Conservation (phyloP, 2,888 invertebrate species). For the Pandemis corylana region DNA sequence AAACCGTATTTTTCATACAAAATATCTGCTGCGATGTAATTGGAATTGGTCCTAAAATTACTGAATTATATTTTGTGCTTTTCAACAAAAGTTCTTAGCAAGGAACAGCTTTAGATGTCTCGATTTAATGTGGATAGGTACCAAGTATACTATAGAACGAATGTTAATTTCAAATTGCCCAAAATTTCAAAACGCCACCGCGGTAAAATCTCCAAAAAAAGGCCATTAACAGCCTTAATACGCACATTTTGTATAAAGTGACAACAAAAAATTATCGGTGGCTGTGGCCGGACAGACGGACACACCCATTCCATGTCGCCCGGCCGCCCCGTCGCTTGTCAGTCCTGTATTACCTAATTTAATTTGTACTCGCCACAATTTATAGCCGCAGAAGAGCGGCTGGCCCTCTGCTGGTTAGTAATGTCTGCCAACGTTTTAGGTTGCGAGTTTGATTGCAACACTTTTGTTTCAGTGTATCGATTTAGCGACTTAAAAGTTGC, state of each 20-base stretch:
- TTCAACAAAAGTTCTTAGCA: too few relatives aligned
- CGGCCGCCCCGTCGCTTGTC: conserved; percentile 42
- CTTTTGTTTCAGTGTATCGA: conserved; percentile 16
- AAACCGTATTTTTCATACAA: too few relatives aligned
- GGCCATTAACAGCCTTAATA: conserved; percentile 34
- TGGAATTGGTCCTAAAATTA: too few relatives aligned
- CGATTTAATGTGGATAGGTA: background rate
- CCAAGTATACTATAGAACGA: background rate
- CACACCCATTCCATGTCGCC: conserved; percentile 42
- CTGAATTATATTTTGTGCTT: too few relatives aligned
- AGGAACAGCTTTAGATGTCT: background rate
- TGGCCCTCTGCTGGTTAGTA: conserved; percentile 29
- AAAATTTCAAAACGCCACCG: background rate
- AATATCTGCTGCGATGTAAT: too few relatives aligned
- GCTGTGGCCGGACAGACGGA: conserved; percentile 38
- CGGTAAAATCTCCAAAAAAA: conserved; percentile 23
- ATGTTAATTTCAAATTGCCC: background rate
- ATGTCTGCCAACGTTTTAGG: conserved; percentile 40
- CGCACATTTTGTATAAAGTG: conserved; percentile 32
- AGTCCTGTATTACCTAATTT: conserved; percentile 43
- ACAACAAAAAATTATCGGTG: conserved; percentile 40
- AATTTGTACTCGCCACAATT: conserved; percentile 43
- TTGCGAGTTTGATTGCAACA: conserved; percentile 32
- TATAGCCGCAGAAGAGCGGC: conserved; percentile 41
- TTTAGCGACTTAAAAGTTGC: background rate